Conservation (phyloP, 1,140 invertebrate species). For the Brachionus manjavacas region DNA sequence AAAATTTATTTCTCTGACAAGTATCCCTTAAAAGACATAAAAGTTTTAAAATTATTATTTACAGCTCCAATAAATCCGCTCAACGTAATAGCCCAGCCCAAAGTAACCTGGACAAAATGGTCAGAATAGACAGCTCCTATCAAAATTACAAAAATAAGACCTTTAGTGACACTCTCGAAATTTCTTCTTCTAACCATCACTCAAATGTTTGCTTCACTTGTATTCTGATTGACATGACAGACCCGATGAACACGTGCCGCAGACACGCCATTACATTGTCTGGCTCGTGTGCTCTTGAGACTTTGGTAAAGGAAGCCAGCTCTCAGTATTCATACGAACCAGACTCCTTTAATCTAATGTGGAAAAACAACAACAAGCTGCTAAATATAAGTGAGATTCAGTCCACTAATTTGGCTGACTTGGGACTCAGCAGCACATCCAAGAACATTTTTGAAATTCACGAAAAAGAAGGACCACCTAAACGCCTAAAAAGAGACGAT, state of each 20-base stretch:
- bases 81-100: neutral
- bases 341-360: conserved; percentile 59
- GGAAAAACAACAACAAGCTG: conserved; percentile 47
- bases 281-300: conserved; percentile 57
- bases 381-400: conserved; percentile 30
- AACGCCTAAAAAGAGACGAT: neutral
- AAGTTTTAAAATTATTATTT: neutral
- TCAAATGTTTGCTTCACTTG: neutral
- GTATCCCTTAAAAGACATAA: neutral
- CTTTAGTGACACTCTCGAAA: neutral
- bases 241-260: conserved; percentile 26
- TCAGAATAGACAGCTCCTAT: conserved; percentile 15
- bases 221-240: conserved; percentile 27
- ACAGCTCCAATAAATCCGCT: neutral
- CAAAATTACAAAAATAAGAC: neutral
- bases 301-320: conserved; percentile 60
- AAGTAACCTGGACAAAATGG: neutral
- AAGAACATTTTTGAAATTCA: conserved; percentile 41
- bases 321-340: conserved; percentile 60
- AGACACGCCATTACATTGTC: conserved; percentile 59
- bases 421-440: neutral
- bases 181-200: neutral
- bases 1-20: neutral
- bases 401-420: neutral
- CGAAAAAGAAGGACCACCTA: conserved; percentile 47